Base-by-base conservation (phyloP, 2,888 invertebrate species). In the Plebejus melissa region DNA sequence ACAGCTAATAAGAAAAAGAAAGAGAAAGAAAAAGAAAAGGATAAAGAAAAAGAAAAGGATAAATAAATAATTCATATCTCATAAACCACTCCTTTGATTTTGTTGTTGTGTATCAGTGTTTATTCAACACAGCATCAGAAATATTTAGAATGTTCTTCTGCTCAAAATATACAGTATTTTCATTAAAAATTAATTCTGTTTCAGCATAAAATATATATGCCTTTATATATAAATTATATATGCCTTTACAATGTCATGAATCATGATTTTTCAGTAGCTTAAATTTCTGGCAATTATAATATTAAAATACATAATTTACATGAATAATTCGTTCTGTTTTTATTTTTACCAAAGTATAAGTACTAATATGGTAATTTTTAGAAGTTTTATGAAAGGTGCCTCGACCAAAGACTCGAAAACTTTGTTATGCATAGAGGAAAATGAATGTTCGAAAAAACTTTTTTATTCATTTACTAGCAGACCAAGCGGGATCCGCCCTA, bases 401-500 rank as follows among this genome's bases (percentile, higher is more conserved):
- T 9, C 9, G 46, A 46, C 46, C 2, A 41, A 2, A 41, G 41
- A 41, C 41, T 41, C 41, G 0, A 13, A 50, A 50, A 4, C 3
- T 50, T 50, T 11, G 13, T 4, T 13, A 13, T 11, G 50, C 13
- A 13, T 13, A 50, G 50, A 50, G 13, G 0, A n/a, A 57, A 16
- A 57, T n/a, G 0, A 57, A 58, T 58, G 22, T 22, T 7, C 22
- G 1, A 2, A 58, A 16, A 7, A 22, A 58, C 7, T 58, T 60
- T 9, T 60, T 28, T 28, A 22, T 75, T 72, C 54, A 60, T 76
- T 76, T 76, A 69, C 74, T 72, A 76, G 80, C 84, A 89, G 87
- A 84, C 72, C 78, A n/a, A 74, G 81, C 79, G 88, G 87, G 76
- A 83, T 82, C 50, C 83, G 92, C 36, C 90, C 88, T 2, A 83